Base-by-base conservation (phyloP, 2,797 vertebrate genomes). In the Phrynocephalus guinanensis region DNA sequence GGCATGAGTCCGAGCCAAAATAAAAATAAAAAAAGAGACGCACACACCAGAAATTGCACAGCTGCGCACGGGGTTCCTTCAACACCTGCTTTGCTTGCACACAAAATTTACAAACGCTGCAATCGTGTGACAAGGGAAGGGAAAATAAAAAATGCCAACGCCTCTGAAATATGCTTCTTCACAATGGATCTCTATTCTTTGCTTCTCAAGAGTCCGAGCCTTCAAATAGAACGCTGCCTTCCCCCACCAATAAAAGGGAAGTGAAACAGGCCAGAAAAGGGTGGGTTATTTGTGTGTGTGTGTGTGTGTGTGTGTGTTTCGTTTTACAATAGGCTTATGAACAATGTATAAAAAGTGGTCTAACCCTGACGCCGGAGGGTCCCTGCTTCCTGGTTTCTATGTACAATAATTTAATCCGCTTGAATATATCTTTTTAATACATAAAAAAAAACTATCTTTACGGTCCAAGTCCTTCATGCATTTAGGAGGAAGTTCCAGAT, bases 321-420 rank as follows among this genome's bases (percentile, higher is more conserved):
- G 93, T 93, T 93, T 93, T 93, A 91, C 93, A 94, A 90, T 95
- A 95, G 88, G 93, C 92, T 93, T 93, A 96, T 94, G 96, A 96
- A 96, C 94, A 95, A 63, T 95, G 96, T 97, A 97, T 96, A 97
- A 97, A 97, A 97, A 97, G 97, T 98, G 95, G 97, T 96, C 95
- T 97, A 95, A 94, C 96, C 96, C 96, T 56, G 73, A 92, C 87
- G 77, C 93, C 93, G 96, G 96, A 93, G 96, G 96, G 95, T 96
- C 93, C 94, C 95, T 95, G 96, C 96, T 96, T 97, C 95, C 38
- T 95, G 93, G 60, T 96, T 81, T 83, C 97, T 98, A 98, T 98
- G 96, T 99, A 98, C 98, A 99, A 98, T 99, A 98, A 98, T 97
- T 98, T 98, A 98, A 97, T 97, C 96, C 95, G 94, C 95, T 88